Evolutionary conservation across 2,888 invertebrate species (phyloP).

Genomic region (Nomada fabriciana): DNA sequence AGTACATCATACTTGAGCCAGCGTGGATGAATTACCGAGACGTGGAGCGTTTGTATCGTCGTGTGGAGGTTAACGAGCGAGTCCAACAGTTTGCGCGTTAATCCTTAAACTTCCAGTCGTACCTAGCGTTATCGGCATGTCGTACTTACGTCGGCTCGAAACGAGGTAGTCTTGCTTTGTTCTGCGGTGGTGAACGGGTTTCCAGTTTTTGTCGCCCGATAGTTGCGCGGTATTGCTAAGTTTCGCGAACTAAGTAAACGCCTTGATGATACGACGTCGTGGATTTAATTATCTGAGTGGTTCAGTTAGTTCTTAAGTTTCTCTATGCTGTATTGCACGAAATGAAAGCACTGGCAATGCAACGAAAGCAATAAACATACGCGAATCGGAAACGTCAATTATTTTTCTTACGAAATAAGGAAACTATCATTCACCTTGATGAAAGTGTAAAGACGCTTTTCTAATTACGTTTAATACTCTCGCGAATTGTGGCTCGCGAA

Average conservation of each 20-base stretch:
- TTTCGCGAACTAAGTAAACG: background rate
- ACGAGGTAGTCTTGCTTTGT: no score
- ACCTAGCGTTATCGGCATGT: background rate
- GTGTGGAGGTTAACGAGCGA: conserved; percentile 12
- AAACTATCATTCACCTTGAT: background rate
- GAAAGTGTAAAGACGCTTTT: background rate
- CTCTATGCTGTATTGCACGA: no score
- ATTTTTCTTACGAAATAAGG: background rate
- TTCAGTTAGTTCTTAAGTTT: background rate
- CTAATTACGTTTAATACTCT: background rate
- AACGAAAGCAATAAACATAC: no score
- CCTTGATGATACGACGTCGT: background rate
- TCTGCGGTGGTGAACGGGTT: background rate
- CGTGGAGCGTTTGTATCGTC: background rate
- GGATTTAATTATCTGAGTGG: background rate
- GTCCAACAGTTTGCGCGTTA: conserved; percentile 28
- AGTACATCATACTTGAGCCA: conserved; percentile 36
- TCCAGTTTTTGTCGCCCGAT: background rate
- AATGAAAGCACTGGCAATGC: no score
- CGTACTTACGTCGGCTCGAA: background rate
- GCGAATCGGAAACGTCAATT: no score
- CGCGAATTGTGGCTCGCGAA: background rate
- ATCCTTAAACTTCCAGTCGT: conserved; percentile 4
- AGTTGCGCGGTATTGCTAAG: background rate
- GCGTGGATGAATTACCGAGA: background rate